Percentiles rank a stretch among this genome's conserved stretches.
These are phyloP conservation scores for Plebejus argus DNA, from an alignment of 2,888 invertebrate genomes.

Conservation along the genomic window DNA sequence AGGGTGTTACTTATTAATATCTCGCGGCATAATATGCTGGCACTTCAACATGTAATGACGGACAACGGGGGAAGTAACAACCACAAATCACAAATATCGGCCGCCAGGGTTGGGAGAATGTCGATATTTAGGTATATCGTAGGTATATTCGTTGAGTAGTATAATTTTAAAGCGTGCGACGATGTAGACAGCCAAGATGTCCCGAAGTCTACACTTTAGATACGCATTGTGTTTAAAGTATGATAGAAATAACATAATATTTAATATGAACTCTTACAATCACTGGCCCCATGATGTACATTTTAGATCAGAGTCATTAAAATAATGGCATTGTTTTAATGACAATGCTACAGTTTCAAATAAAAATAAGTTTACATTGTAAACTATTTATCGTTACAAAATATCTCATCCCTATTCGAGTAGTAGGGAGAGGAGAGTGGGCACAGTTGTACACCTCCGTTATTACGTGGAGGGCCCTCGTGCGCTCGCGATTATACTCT, in stretches of 20 bases:
- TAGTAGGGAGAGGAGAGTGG: constrained; percentile 38
- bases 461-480: constrained; percentile 45
- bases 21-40: too few species aligned
- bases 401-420: constrained; percentile 24
- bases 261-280: too few species aligned
- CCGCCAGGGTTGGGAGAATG: not conserved
- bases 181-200: fast-evolving
- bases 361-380: too few species aligned
- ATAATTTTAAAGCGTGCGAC: too few species aligned
- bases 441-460: constrained; percentile 45
- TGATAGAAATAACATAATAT: too few species aligned
- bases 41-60: not conserved
- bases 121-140: not conserved
- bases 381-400: not conserved
- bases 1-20: not conserved
- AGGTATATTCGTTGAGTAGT: not conserved
- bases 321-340: too few species aligned
- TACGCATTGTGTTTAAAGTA: too few species aligned
- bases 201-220: fast-evolving
- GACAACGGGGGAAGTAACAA: constrained; percentile 7
- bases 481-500: constrained; percentile 42
- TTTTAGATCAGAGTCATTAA: too few species aligned
- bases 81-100: constrained; percentile 27
- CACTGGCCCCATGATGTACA: too few species aligned
- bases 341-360: too few species aligned